Base-by-base conservation (phyloP, 2,797 vertebrate species). In the Acanthurus lineatus region DNA sequence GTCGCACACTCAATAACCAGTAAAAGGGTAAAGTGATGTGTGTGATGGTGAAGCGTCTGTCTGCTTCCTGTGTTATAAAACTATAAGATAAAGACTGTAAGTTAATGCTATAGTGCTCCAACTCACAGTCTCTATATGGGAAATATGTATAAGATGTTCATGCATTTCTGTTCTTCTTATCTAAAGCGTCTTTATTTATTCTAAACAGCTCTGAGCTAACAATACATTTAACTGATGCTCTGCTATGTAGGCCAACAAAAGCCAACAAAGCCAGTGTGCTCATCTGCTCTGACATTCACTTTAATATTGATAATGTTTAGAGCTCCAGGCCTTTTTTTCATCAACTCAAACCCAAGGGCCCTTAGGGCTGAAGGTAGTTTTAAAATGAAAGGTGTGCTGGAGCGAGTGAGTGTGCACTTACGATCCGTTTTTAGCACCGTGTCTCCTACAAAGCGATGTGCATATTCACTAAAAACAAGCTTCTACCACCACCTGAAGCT, bases 281-380 rank as follows among this genome's bases (percentile, higher is more conserved):
- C 58, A 53, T 79, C 69, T 67, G 42, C 67, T 54, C 71, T 64
- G 58, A 88, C 66, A 80, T 38, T 73, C 40, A 65, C 68, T 81
- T 71, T 76, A 80, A 86, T 88, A 89, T 84, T 79, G 76, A 90
- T 85, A 73, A 85, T 76, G 72, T 86, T 88, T 87, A 22, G n/a
- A 73, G 53, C 83, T 84, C 44, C 28, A 38, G 69, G 82, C 58
- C 25, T 75, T 76, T 81, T 69, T 77, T 78, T 77, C 76, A 88
- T 83, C 70, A 86, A 68, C 73, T 45, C 35, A 4, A 83, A 76
- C 69, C 58, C 69, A 40, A 28, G 52, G 81, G 58, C 58, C 71
- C 73, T 49, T 52, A 20, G 74, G 74, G 80, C 73, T 74, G 68
- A 79, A 69, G 48, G 53, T 42, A 8, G 25, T 69, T 64, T 84